Evolutionary conservation across 2,113 vertebrate genomes (phyloP).

Genomic region (Platichthys stellatus): DNA sequence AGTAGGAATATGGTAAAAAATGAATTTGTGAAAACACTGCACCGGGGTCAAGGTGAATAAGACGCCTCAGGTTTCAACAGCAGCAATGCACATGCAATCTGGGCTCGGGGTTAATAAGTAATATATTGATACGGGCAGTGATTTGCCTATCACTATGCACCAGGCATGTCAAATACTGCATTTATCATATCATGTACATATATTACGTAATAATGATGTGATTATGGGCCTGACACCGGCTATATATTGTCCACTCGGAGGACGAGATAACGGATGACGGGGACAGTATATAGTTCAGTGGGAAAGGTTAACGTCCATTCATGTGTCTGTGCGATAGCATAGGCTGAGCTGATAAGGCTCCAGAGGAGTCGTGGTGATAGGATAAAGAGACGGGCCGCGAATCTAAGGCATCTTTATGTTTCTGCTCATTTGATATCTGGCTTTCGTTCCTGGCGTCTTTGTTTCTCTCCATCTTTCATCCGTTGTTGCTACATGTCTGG

Average conservation of each 20-base stretch:
- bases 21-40: slow-evolving; percentile 24
- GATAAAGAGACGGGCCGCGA: not conserved
- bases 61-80: slow-evolving; percentile 27
- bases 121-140: slow-evolving; percentile 34
- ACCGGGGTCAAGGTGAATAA: slow-evolving; percentile 61
- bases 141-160: slow-evolving; percentile 64
- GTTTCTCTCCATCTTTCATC: not conserved
- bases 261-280: slow-evolving; percentile 57
- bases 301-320: slow-evolving; percentile 61
- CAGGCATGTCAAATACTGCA: slow-evolving; percentile 48
- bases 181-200: slow-evolving; percentile 47
- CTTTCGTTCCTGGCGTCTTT: slow-evolving; percentile 5
- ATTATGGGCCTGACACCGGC: slow-evolving; percentile 50
- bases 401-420: not conserved
- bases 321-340: slow-evolving; percentile 55
- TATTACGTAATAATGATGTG: slow-evolving; percentile 58
- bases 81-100: slow-evolving; percentile 34
- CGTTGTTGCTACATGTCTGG: slow-evolving; percentile 1
- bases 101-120: slow-evolving; percentile 48
- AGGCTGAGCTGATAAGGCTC: slow-evolving; percentile 50
- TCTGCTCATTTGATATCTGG: slow-evolving; percentile 4
- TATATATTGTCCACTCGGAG: slow-evolving; percentile 57
- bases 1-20: slow-evolving; percentile 17
- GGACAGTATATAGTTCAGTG: slow-evolving; percentile 52
- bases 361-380: slow-evolving; percentile 1